A percentile compares a stretch with the other conserved stretches of the same genome.
phyloP scores from a whole-genome alignment of 2,113 vertebrate species.

The Pygoscelis adeliae region DNA sequence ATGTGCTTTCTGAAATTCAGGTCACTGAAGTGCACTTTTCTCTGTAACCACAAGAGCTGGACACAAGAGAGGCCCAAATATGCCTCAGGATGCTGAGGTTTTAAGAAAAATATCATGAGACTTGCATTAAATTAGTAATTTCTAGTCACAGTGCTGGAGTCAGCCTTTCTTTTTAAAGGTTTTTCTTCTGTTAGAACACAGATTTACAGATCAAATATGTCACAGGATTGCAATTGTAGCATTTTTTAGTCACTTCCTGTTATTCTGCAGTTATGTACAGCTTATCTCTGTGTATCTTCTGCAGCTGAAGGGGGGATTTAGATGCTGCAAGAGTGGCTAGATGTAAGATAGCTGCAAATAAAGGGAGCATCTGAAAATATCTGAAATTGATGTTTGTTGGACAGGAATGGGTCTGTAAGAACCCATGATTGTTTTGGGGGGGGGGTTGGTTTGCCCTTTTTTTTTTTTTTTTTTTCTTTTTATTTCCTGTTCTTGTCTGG shows the following conservation, averaged over 20 bases:
- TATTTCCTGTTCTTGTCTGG: not conserved
- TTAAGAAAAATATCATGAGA: not conserved
- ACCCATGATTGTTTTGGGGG: not conserved
- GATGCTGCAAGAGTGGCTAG: not conserved
- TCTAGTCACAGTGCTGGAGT: not conserved
- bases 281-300: not conserved
- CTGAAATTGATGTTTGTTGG: not conserved
- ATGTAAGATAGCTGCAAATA: slow-evolving; percentile 1
- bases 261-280: not conserved
- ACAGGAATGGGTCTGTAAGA: not conserved
- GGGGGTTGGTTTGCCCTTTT: not conserved
- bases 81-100: not conserved
- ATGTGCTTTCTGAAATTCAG: not conserved
- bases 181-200: not conserved
- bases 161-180: not conserved
- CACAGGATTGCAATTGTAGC: not conserved
- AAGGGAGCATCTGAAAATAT: not conserved
- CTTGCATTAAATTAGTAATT: not conserved
- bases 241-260: slow-evolving; percentile 19
- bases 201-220: not conserved
- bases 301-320: not conserved
- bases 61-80: not conserved
- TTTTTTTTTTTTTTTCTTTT: too few relatives aligned
- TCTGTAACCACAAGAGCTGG: not conserved
- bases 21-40: not conserved